Evolutionary conservation across 2,888 invertebrate genomes (phyloP).

Genomic region (Bruchidius siliquastri): DNA sequence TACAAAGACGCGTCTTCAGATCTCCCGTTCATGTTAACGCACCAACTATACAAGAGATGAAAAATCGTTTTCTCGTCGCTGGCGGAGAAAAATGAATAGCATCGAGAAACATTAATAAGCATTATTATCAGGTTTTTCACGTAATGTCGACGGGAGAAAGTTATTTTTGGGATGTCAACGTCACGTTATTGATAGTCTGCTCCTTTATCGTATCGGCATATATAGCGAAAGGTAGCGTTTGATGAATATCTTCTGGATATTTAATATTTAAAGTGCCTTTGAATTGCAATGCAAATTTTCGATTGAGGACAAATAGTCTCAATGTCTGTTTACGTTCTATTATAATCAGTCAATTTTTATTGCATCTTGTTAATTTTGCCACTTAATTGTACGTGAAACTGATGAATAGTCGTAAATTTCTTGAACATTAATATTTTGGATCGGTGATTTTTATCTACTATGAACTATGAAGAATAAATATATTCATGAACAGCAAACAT

Average conservation of each 20-base stretch:
- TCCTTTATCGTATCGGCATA: not conserved
- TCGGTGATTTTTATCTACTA: no score
- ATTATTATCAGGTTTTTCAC: conserved; percentile 16
- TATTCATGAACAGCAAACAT: no score
- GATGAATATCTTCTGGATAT: conserved; percentile 6
- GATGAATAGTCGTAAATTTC: no score
- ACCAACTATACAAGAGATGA: conserved; percentile 2
- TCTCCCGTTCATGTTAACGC: not conserved
- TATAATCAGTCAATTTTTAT: no score
- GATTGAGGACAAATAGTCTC: no score
- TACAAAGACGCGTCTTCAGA: not conserved
- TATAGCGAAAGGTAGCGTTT: conserved; percentile 8
- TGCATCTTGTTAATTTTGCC: no score
- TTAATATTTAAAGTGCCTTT: not conserved
- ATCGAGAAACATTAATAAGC: conserved; percentile 17
- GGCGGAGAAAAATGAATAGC: conserved; percentile 7
- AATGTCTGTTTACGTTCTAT: no score
- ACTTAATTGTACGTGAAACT: no score
- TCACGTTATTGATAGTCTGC: conserved; percentile 13
- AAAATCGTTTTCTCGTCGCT: conserved; percentile 8
- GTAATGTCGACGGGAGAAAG: conserved; percentile 15
- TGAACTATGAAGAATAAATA: no score
- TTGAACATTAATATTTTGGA: no score
- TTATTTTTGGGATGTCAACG: conserved; percentile 15
- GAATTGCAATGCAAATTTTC: not conserved